Evolutionary conservation across 64 coral and sea anemone genomes (phyloP), one percentile per base, ranked within the genome.

Genomic region (Dendronephthya gigantea): DNA sequence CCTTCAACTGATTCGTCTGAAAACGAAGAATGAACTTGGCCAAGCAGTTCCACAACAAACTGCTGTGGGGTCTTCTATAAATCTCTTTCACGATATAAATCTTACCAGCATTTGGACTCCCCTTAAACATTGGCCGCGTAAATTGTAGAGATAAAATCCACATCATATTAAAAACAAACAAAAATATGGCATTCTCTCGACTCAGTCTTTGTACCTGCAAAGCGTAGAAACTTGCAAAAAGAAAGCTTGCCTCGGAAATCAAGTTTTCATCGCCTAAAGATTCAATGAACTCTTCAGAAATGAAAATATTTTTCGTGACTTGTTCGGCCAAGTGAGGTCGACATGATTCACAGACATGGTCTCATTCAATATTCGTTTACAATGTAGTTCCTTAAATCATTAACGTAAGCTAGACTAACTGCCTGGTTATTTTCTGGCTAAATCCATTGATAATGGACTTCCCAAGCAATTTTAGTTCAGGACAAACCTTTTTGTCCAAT

Each of bases 161-260:
- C 14, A 58, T 58, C 0, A 50, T 50, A 10, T 50, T 50, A 50
- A 50, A 58, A 58, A 58, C 23, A 22, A n/a, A 58, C 51, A 58
- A 2, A 58, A n/a, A n/a, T 22, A 58, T 9, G 9, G 23, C 13
- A 58, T 17, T 22, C 2, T 16, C 14, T 22, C 22, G 2, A 58
- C 2, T 2, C 9, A 58, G 4, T 9, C 2, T 58, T 58, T 23
- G 17, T 17, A 92, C 91, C 91, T 92, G 91, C 9, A 86, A 27
- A 0, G 88, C 88, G 52, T 89, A 92, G 27, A 92, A 92, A 16
- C 50, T 72, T 65, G 87, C 82, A 50, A 87, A 89, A 23, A 93
- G 87, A 83, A 38, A 93, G 31, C 87, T 86, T 30, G 89, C 83
- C 35, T 93, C 22, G 19, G 86, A 82, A 16, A 72, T 52, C 19